These are phyloP conservation scores for Hassar affinis DNA, from an alignment of 2,113 vertebrate species.

Conservation along the genomic window DNA sequence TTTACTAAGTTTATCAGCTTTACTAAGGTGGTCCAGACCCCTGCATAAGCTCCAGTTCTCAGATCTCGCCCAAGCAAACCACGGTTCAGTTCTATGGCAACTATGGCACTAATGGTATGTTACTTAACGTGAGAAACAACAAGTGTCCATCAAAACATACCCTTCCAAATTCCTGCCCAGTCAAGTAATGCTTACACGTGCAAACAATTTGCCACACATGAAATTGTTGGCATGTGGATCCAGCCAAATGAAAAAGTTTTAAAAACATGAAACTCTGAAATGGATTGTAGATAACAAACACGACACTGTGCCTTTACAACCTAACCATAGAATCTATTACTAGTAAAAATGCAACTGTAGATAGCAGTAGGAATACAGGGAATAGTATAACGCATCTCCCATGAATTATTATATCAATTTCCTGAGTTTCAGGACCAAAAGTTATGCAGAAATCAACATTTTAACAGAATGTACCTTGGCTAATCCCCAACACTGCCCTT, in stretches of 20 bases:
- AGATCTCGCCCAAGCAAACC: neutral
- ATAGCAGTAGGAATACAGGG: neutral
- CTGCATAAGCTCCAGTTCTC: neutral
- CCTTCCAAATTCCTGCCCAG: neutral
- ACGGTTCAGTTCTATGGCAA: no score
- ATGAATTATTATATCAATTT: neutral
- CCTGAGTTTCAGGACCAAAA: neutral
- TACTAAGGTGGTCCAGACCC: neutral
- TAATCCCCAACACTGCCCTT: conserved; percentile 15
- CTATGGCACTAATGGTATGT: no score
- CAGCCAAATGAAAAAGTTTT: no score
- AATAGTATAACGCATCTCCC: conserved; percentile 13
- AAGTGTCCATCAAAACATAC: conserved; percentile 5
- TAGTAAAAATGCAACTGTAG: neutral
- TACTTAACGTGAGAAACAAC: neutral
- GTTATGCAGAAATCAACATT: neutral
- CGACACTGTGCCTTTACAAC: neutral
- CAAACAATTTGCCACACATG: conserved; percentile 6
- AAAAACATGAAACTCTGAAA: neutral
- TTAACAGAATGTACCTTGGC: conserved; percentile 17
- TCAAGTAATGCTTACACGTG: neutral
- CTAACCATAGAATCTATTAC: conserved; percentile 16
- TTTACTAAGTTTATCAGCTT: neutral
- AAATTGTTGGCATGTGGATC: neutral
- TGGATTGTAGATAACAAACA: neutral